Evolutionary conservation across 2,888 invertebrate species (phyloP).

Genomic region (Meganola albula): DNA sequence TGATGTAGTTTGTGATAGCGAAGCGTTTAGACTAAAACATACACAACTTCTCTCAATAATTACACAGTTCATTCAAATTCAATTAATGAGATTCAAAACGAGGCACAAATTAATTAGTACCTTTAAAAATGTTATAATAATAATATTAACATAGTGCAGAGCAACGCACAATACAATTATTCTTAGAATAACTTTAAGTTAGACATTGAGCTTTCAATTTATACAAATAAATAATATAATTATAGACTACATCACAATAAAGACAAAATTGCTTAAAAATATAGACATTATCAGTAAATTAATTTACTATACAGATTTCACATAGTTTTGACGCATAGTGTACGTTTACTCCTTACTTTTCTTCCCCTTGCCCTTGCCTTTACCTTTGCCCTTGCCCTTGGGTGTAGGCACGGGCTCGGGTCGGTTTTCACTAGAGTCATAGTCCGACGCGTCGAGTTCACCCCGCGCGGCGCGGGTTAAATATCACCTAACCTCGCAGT

Average conservation of each 20-base stretch:
- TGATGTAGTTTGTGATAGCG: conserved; percentile 47
- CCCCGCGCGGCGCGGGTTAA: conserved; percentile 30
- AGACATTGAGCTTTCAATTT: conserved; percentile 75
- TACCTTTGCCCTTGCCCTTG: conserved; percentile 9
- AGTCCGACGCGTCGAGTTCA: neutral
- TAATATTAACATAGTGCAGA: conserved; percentile 65
- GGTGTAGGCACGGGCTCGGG: too few species aligned
- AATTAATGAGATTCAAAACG: conserved; percentile 68
- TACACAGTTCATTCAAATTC: conserved; percentile 36
- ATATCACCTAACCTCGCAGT: conserved; percentile 94
- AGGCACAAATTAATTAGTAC: conserved; percentile 68
- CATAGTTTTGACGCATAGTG: conserved; percentile 26
- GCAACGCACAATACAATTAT: conserved; percentile 58
- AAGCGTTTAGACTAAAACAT: conserved; percentile 29
- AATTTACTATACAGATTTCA: conserved; percentile 43
- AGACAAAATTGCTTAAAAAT: conserved; percentile 47
- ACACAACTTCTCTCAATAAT: conserved; percentile 24
- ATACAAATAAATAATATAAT: conserved; percentile 73
- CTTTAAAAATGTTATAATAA: conserved; percentile 56
- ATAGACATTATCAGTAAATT: conserved; percentile 42
- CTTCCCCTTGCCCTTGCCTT: conserved; percentile 13
- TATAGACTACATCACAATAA: conserved; percentile 47
- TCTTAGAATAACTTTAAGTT: conserved; percentile 71
- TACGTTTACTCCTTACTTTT: conserved; percentile 17
- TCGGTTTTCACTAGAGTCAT: neutral